Evolutionary conservation across 2,113 vertebrate species (phyloP), one percentile per base, ranked within the genome.

Genomic region (Ariopsis seemanni): DNA sequence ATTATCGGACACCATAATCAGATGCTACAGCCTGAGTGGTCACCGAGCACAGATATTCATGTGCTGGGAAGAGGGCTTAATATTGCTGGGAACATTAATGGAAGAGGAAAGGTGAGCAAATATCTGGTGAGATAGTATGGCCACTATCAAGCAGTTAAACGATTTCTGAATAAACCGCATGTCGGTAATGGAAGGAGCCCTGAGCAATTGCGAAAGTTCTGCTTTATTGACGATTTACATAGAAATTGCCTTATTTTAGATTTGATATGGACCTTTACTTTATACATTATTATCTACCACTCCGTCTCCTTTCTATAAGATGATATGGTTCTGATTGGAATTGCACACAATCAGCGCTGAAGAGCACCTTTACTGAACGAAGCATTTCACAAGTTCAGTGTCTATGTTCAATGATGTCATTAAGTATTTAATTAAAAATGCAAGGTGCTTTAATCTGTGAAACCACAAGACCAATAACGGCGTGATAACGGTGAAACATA

Each of bases 161-260:
- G 95, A 96, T 98, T 98, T 97, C 96, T 94, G 94, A 96, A 96
- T 94, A 96, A 95, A 84, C 89, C 96, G 96, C 96, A 95, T 97
- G 96, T 97, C 96, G 97, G 97, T 97, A 97, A 97, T 96, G 93
- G 96, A 95, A 96, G 96, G 95, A 96, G 96, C 96, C 96, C 97
- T 96, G 96, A 97, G 97, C 96, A 97, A 97, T 97, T 96, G 95
- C 95, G 94, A 96, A 97, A 97, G 97, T 98, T 97, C 96, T 97
- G 96, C 97, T 97, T 97, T 98, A 97, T 98, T 97, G 97, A 94
- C 94, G 96, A 98, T 99, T 99, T 98, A 98, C 97, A 99, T 98
- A 98, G 97, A 98, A 99, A 99, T 98, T 97, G 97, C 96, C 97
- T 98, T 97, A 99, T 99, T 98, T 98, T 97, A 96, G 96, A 94